A percentile compares a stretch with the other conserved stretches of the same genome.
These are phyloP conservation scores for Myotis lucifugus DNA, from an alignment of 2,113 vertebrate genomes.

Conservation along the genomic window DNA sequence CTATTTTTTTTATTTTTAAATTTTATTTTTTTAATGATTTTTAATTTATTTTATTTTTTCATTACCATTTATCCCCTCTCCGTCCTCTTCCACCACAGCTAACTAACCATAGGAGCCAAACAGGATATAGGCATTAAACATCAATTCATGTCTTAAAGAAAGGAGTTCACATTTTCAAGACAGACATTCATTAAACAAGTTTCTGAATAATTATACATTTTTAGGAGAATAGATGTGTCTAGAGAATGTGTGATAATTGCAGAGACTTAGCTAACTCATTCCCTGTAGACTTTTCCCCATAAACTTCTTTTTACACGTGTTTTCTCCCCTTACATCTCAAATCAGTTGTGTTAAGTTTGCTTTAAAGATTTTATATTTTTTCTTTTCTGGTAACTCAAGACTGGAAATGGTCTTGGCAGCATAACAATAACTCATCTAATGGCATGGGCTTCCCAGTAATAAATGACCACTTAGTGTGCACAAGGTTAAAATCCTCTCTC, in stretches of 20 bases:
- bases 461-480: neutral
- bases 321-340: neutral
- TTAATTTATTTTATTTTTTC: neutral
- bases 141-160: neutral
- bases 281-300: neutral
- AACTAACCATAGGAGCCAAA: neutral
- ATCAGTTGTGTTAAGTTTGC: neutral
- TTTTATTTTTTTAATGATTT: too few species aligned
- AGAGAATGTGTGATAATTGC: neutral
- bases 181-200: neutral
- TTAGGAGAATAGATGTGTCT: neutral
- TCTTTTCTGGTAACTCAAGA: constrained; percentile 15
- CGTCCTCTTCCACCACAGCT: neutral
- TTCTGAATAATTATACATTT: neutral
- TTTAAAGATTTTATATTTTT: constrained; percentile 27
- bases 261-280: neutral
- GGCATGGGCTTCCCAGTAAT: constrained; percentile 12
- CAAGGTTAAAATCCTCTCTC: constrained; percentile 62
- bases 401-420: neutral
- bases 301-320: neutral
- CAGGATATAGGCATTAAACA: neutral
- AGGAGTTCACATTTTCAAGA: constrained; percentile 39
- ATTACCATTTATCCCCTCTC: too few species aligned
- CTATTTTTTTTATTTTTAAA: neutral
- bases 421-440: neutral